Conservation (phyloP, 2,888 invertebrate genomes). For the Himalopsyche anomala region DNA sequence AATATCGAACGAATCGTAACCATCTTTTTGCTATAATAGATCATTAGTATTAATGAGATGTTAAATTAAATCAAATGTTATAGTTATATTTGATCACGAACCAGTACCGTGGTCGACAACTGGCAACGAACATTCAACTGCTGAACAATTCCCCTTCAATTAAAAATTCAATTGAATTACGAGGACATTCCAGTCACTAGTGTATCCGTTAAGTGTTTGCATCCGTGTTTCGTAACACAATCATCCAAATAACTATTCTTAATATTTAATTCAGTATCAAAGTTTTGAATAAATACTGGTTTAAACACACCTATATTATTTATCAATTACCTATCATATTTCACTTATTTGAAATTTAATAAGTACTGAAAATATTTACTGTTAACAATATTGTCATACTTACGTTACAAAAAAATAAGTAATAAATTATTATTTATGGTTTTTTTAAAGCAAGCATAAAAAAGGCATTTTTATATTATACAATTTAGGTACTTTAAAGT, state of each 20-base stretch:
- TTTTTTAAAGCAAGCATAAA: no score
- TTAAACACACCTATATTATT: no score
- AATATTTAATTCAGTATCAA: slow-evolving; percentile 7
- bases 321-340: no score
- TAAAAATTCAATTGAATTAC: slow-evolving; percentile 34
- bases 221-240: slow-evolving; percentile 17
- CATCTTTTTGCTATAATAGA: background rate
- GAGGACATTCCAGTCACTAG: slow-evolving; percentile 3
- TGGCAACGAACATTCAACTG: background rate
- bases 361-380: no score
- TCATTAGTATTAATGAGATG: slow-evolving; percentile 2
- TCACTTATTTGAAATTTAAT: no score
- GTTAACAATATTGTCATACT: no score
- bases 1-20: background rate
- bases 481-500: no score
- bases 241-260: background rate
- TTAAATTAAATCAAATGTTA: background rate
- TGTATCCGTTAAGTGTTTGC: slow-evolving; percentile 7
- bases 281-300: background rate
- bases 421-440: no score
- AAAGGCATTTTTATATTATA: no score
- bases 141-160: slow-evolving; percentile 1
- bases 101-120: background rate
- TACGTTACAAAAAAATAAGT: no score
- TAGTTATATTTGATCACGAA: background rate